Evolutionary conservation across 2,797 vertebrate species (phyloP).

Genomic region (Rhinella marina): DNA sequence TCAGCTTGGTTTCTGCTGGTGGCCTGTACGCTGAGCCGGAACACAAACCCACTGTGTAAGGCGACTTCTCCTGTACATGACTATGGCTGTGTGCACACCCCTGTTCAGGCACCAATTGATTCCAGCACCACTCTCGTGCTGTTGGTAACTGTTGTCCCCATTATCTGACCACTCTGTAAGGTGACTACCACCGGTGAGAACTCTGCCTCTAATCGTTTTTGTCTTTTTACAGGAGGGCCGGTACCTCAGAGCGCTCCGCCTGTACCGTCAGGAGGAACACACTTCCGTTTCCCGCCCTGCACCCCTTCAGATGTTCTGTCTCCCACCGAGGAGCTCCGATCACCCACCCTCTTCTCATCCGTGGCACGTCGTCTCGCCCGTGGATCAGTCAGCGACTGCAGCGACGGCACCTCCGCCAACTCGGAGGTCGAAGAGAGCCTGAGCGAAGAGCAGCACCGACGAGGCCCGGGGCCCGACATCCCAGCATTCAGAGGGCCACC

Average conservation of each 20-base stretch:
- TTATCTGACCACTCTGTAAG: no score
- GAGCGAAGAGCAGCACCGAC: conserved; percentile 71
- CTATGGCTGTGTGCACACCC: no score
- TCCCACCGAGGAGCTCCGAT: conserved; percentile 75
- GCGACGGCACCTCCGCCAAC: conserved; percentile 86
- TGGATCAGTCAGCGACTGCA: conserved; percentile 90
- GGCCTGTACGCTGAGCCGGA: no score
- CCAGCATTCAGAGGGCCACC: conserved; percentile 65
- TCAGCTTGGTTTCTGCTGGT: no score
- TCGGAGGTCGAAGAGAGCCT: conserved; percentile 87
- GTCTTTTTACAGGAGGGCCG: conserved; percentile 74
- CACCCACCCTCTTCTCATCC: conserved; percentile 80
- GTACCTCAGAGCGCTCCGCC: conserved; percentile 92
- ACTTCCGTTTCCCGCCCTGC: conserved; percentile 89
- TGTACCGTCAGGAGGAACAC: conserved; percentile 82
- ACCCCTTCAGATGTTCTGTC: conserved; percentile 88
- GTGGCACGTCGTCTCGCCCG: conserved; percentile 85
- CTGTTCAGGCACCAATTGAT: no score
- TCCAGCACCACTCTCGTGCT: no score
- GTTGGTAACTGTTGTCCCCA: no score
- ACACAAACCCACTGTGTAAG: no score
- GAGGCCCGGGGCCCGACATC: conserved; percentile 67
- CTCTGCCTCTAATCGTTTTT: neutral
- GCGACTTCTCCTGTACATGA: no score
- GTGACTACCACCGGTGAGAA: no score